Percentiles rank a stretch among this genome's conserved stretches.
phyloP scores from a whole-genome alignment of 2,797 vertebrate species.

The Leuciscus waleckii region DNA sequence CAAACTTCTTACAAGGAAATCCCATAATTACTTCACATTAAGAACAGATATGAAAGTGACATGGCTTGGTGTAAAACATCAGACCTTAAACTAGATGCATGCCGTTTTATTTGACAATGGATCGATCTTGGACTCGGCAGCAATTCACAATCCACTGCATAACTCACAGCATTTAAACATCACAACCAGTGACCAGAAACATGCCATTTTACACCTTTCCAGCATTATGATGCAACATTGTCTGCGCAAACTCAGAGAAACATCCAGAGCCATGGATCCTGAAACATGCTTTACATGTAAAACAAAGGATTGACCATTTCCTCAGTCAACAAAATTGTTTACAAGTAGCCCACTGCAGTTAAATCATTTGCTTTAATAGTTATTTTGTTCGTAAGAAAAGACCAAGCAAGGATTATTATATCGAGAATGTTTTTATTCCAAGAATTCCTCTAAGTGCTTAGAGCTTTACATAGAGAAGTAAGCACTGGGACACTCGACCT shows the following conservation, averaged over 20 bases:
- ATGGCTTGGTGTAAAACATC: neutral
- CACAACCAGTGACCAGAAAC: no score
- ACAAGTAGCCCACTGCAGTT: neutral
- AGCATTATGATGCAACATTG: neutral
- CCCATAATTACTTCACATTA: neutral
- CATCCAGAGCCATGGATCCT: neutral
- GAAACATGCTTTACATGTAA: neutral
- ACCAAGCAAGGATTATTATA: constrained; percentile 62
- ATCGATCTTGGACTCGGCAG: fast-evolving
- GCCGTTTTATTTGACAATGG: neutral
- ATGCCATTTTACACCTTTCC: neutral
- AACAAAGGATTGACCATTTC: neutral
- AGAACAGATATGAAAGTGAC: neutral
- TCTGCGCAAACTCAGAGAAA: neutral
- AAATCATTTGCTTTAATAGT: neutral
- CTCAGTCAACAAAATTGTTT: neutral
- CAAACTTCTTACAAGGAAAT: neutral
- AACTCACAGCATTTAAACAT: neutral
- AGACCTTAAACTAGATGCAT: neutral
- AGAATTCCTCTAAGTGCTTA: constrained; percentile 79
- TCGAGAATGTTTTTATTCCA: constrained; percentile 86
- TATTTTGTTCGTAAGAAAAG: constrained; percentile 2
- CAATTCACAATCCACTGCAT: neutral
- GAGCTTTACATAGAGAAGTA: constrained; percentile 67
- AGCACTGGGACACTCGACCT: constrained; percentile 61